Evolutionary conservation across 2,888 invertebrate species (phyloP), one percentile per base, ranked within the genome.

Genomic region (Drosophila pegasa): DNA sequence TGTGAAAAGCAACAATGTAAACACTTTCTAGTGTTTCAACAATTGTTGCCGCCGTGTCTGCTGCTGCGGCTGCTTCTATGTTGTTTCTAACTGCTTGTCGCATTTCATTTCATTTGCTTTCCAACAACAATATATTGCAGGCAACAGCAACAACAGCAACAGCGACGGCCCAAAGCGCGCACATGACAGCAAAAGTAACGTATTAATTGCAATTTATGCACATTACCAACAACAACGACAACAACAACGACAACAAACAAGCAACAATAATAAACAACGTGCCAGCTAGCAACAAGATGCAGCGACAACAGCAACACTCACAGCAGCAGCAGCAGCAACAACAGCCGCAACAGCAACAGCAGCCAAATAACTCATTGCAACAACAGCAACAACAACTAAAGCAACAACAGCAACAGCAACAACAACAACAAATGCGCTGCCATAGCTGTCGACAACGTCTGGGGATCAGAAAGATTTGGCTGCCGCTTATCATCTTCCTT

Each of bases 401-500:
- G 7, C 55, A 27, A 51, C 55, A 61, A 40, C 73, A 61, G n/a
- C 69, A 71, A 41, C 48, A 47, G 14, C 57, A 55, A 33, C 70
- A 60, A 35, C 67, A 67, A 41, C 61, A 68, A 56, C 75, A 75
- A 70, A 38, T 58, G 57, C 68, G 58, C 61, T 65, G 69, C 55
- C 76, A 66, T 55, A 68, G 64, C 48, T 58, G 62, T 63, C 77
- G 70, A 70, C 74, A 69, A 71, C 89, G 66, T 72, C 85, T 90
- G 90, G 88, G 85, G 74, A 88, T 82, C 75, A 90, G 88, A 83
- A 90, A 89, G 86, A 87, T 91, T 82, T 90, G 88, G 88, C 76
- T 91, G 84, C 88, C 90, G 82, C 82, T 91, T 81, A 89, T 88
- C 77, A 84, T 91, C 66, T 61, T 89, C 86, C 89, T 91, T 88